A percentile compares a stretch with the other conserved stretches of the same genome.
phyloP scores from a whole-genome alignment of 2,797 vertebrate genomes.

The Enteromius viviparus region DNA sequence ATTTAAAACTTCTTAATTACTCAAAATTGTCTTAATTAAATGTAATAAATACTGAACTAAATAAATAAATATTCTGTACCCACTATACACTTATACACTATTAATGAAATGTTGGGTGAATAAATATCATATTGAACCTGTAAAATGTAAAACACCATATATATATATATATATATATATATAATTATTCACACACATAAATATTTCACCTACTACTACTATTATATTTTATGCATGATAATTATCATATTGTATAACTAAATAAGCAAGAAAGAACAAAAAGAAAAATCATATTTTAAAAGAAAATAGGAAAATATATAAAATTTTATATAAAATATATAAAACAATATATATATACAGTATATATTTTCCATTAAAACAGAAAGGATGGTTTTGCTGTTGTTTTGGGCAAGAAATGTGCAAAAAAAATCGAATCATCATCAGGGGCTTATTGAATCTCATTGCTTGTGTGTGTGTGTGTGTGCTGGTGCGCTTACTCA shows the following conservation, averaged over 20 bases:
- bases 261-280: background rate
- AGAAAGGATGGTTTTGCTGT: background rate
- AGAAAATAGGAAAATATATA: background rate
- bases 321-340: too few relatives aligned
- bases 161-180: too few relatives aligned
- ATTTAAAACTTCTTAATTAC: background rate
- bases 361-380: background rate
- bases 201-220: too few relatives aligned
- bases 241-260: background rate
- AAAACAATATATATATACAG: too few relatives aligned
- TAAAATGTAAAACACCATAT: too few relatives aligned
- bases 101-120: background rate
- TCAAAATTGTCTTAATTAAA: background rate
- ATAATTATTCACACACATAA: too few relatives aligned
- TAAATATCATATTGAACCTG: background rate
- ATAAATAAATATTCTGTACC: background rate
- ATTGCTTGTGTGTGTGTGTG: too few relatives aligned
- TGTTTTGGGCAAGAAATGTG: background rate
- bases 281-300: background rate
- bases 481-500: constrained; percentile 82
- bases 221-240: too few relatives aligned
- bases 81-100: background rate
- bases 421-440: background rate
- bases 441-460: background rate
- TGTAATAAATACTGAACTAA: too few relatives aligned